These are phyloP conservation scores for Tribolium castaneum DNA, from an alignment of 1,140 invertebrate species.

Conservation along the genomic window DNA sequence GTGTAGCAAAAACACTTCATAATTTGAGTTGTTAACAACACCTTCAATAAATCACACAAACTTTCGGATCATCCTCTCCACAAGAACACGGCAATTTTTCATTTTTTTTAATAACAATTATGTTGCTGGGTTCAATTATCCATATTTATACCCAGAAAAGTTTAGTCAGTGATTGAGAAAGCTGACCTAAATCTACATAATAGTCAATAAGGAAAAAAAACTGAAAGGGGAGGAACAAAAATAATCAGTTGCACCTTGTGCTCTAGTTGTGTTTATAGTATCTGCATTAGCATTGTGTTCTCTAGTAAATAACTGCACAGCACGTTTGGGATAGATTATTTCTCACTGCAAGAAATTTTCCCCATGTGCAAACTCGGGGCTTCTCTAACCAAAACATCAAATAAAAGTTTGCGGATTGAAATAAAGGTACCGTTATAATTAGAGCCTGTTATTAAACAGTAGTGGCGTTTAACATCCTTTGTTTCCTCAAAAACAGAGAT, in stretches of 20 bases:
- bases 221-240: too few species aligned
- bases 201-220: too few species aligned
- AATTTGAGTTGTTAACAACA: background rate
- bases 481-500: background rate
- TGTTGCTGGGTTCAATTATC: too few species aligned
- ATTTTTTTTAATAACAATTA: too few species aligned
- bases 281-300: background rate
- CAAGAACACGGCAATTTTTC: too few species aligned
- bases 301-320: background rate
- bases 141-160: too few species aligned
- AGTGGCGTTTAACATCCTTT: background rate
- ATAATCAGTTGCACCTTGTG: too few species aligned
- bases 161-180: too few species aligned
- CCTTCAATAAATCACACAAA: background rate
- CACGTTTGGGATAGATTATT: background rate
- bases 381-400: background rate
- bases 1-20: background rate
- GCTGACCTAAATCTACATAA: too few species aligned
- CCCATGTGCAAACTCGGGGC: background rate
- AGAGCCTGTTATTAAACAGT: background rate
- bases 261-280: background rate
- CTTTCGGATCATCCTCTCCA: background rate
- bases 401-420: background rate
- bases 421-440: background rate
- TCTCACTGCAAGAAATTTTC: background rate